phyloP scores from a whole-genome alignment of 2,888 invertebrate species.

The Tenthredo distinguenda region DNA sequence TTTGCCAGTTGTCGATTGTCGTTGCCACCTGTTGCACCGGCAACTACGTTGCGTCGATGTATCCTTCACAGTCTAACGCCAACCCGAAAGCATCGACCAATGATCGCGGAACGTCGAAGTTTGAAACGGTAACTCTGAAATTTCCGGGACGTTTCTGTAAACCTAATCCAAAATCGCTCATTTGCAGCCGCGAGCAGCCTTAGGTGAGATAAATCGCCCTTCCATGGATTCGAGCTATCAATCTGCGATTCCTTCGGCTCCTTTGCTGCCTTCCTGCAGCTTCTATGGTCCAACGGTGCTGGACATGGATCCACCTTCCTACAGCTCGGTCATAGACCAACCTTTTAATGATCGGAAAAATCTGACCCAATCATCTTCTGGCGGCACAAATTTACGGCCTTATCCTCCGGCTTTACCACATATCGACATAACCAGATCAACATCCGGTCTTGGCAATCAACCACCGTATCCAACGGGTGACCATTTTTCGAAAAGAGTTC shows the following conservation, averaged over 20 bases:
- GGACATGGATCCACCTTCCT: neutral
- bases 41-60: neutral
- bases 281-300: neutral
- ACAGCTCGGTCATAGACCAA: neutral
- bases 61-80: conserved; percentile 9
- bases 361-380: neutral
- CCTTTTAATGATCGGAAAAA: neutral
- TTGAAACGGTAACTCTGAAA: neutral
- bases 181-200: neutral
- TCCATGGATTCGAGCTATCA: neutral
- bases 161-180: neutral
- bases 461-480: neutral
- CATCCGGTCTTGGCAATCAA: neutral
- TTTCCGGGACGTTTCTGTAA: neutral
- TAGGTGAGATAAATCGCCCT: neutral
- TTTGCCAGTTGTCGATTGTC: conserved; percentile 4
- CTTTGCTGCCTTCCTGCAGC: neutral
- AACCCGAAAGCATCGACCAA: neutral
- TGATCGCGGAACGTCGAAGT: neutral
- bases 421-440: neutral
- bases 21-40: conserved; percentile 26
- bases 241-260: neutral
- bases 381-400: neutral
- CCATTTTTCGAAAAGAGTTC: neutral
- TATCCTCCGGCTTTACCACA: neutral